Percentiles rank a stretch among this genome's conserved stretches.
Conservation (phyloP, 2,113 vertebrate species). For the Anser brachyrhynchus region DNA sequence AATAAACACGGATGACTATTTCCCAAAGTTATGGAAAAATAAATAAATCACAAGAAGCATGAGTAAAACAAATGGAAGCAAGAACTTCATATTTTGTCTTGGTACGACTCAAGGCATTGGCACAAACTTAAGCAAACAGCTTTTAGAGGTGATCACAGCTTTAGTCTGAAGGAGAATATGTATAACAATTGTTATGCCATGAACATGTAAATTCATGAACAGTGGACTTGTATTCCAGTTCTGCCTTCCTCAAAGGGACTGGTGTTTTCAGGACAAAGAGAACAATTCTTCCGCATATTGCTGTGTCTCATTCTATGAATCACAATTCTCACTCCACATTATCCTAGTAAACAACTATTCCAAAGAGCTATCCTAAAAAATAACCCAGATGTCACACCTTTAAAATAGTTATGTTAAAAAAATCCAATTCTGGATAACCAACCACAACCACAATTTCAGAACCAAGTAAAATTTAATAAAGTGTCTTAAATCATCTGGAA, state of each 20-base stretch:
- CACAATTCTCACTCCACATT: background rate
- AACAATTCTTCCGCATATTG: background rate
- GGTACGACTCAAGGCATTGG: background rate
- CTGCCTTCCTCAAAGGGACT: background rate
- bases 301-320: rapidly evolving
- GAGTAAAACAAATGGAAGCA: background rate
- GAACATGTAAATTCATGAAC: rapidly evolving
- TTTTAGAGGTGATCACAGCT: background rate
- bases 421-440: background rate
- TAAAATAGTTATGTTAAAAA: background rate
- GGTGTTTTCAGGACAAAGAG: background rate
- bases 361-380: background rate
- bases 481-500: background rate
- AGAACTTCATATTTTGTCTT: background rate
- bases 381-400: background rate
- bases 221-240: background rate
- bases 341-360: background rate
- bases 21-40: background rate
- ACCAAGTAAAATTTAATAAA: background rate
- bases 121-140: background rate
- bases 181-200: rapidly evolving
- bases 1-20: background rate
- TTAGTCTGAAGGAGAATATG: background rate
- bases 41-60: background rate
- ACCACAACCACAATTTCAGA: background rate